A percentile compares a stretch with the other conserved stretches of the same genome.
phyloP scores from a whole-genome alignment of 2,888 invertebrate species.

The Coecobrya sp. region DNA sequence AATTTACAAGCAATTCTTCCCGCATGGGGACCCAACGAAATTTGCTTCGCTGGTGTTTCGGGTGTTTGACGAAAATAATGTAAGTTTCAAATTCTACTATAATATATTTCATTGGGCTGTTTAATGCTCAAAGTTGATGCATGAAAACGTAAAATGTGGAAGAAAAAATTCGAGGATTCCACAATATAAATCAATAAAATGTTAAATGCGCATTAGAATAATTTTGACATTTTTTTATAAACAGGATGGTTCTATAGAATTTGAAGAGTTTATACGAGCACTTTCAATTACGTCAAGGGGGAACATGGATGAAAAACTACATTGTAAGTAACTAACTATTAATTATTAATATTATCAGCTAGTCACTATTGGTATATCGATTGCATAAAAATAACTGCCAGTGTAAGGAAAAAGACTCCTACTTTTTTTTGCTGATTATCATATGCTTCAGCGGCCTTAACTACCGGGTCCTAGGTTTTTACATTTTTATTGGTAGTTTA shows the following conservation, averaged over 20 bases:
- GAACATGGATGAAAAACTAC: conserved; percentile 98
- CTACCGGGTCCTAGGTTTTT: conserved; percentile 20
- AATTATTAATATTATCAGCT: background rate
- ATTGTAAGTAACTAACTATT: conserved; percentile 92
- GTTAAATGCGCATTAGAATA: background rate
- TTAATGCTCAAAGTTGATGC: background rate
- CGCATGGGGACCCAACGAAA: conserved; percentile 99
- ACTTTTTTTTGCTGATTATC: conserved; percentile 20
- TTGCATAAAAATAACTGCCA: background rate
- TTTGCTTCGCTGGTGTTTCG: conserved; percentile 99
- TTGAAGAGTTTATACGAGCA: conserved; percentile 99
- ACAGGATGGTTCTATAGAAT: conserved; percentile 99
- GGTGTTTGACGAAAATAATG: conserved; percentile 99
- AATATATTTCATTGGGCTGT: conserved; percentile 18
- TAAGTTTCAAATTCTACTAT: conserved; percentile 89
- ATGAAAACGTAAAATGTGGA: background rate
- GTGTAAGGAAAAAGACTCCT: background rate
- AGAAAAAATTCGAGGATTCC: background rate
- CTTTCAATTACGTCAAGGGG: conserved; percentile 99
- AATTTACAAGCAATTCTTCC: conserved; percentile 99
- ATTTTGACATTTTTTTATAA: conserved; percentile 40
- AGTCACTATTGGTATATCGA: conserved; percentile 8
- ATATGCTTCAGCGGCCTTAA: conserved; percentile 31
- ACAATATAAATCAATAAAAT: conserved; percentile 7
- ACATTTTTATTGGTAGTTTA: conserved; percentile 58